Conservation (phyloP, 2,113 vertebrate genomes). For the Pardalotus punctatus region DNA sequence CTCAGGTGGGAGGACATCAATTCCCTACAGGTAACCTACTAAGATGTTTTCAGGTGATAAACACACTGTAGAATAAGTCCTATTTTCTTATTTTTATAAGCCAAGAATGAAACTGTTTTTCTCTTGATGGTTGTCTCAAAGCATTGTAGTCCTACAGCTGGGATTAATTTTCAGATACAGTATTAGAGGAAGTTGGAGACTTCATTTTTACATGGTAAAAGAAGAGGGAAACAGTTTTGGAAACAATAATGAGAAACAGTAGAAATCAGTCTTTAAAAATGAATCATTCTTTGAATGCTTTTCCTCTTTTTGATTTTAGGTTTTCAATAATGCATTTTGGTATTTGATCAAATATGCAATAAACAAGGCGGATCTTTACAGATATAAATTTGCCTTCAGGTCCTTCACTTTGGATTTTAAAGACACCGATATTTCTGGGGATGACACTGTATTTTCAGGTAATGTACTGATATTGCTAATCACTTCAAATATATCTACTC, state of each 20-base stretch:
- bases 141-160: neutral
- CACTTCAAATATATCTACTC: neutral
- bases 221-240: neutral
- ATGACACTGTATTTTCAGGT: constrained; percentile 66
- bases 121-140: neutral
- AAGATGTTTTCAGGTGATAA: neutral
- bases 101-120: neutral
- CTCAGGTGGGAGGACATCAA: neutral
- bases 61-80: neutral
- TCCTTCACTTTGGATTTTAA: constrained; percentile 77
- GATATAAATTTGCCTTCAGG: constrained; percentile 79
- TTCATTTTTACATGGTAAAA: neutral
- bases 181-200: neutral
- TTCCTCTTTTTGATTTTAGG: constrained; percentile 67
- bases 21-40: neutral
- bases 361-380: constrained; percentile 55
- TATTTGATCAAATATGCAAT: constrained; percentile 74
- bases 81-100: neutral
- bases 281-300: neutral
- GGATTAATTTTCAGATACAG: neutral
- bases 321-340: constrained; percentile 83
- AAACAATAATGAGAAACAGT: neutral
- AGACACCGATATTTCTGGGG: neutral
- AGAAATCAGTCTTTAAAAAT: neutral
- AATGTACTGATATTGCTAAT: neutral